phyloP scores from a whole-genome alignment of 2,797 vertebrate species.

The Monodelphis domestica region DNA sequence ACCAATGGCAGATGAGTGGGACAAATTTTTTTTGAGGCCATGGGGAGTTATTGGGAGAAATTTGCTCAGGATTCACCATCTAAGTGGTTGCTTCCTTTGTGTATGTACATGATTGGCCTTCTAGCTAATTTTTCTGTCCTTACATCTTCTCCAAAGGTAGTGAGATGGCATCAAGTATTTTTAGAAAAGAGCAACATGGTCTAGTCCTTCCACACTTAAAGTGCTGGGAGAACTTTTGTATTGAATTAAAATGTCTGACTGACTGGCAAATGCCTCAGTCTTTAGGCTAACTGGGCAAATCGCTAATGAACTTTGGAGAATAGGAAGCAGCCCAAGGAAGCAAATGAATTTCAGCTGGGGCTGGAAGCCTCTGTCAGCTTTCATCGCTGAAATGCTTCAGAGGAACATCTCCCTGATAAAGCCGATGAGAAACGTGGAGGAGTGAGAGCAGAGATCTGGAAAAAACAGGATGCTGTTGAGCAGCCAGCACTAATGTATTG shows the following conservation, averaged over 20 bases:
- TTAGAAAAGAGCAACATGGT: not conserved
- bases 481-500: conserved; percentile 78
- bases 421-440: conserved; percentile 86
- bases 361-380: conserved; percentile 84
- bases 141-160: not conserved
- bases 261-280: conserved; percentile 76
- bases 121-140: not conserved
- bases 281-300: conserved; percentile 77
- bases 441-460: conserved; percentile 84
- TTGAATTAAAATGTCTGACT: conserved; percentile 5
- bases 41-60: not conserved
- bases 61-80: not conserved
- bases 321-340: conserved; percentile 82
- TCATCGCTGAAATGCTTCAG: conserved; percentile 81
- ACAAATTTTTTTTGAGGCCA: not conserved
- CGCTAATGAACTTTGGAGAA: conserved; percentile 83
- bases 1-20: not conserved
- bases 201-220: not conserved
- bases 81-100: not conserved
- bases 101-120: not conserved
- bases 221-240: not conserved
- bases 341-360: conserved; percentile 87
- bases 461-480: conserved; percentile 84
- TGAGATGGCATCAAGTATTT: not conserved
- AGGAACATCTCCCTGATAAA: conserved; percentile 84